Evolutionary conservation across 2,113 vertebrate species (phyloP).

Genomic region (Lota lota): DNA sequence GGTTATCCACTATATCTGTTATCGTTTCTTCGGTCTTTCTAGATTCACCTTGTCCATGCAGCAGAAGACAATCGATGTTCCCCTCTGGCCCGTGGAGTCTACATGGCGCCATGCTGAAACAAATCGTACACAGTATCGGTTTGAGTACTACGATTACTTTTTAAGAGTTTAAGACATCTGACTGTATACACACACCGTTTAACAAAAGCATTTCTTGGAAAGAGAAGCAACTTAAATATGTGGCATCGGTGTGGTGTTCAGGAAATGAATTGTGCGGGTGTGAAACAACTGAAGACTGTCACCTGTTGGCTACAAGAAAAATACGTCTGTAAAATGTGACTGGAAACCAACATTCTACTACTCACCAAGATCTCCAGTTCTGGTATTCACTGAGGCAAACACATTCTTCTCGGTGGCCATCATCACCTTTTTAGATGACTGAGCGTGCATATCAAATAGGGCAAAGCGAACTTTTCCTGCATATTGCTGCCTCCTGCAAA

Average conservation of each 20-base stretch:
- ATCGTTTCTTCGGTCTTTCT: too few species aligned
- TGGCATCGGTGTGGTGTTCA: too few species aligned
- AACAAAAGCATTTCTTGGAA: too few species aligned
- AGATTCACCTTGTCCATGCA: constrained; percentile 84
- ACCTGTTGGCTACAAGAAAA: too few species aligned
- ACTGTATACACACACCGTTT: neutral
- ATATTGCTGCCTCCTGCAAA: constrained; percentile 89
- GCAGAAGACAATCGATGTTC: constrained; percentile 81
- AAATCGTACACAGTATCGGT: constrained; percentile 3
- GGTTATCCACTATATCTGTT: neutral
- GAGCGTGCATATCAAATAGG: constrained; percentile 81
- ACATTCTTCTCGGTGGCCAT: constrained; percentile 91
- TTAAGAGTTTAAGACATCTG: neutral
- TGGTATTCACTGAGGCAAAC: constrained; percentile 87
- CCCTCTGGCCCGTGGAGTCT: constrained; percentile 86
- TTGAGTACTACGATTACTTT: neutral
- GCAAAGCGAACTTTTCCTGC: constrained; percentile 91
- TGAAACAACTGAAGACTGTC: too few species aligned
- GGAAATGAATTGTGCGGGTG: too few species aligned
- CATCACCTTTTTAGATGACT: constrained; percentile 90
- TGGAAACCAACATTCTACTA: constrained; percentile 27
- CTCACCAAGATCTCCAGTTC: constrained; percentile 91
- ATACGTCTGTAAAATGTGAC: too few species aligned
- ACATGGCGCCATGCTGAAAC: constrained; percentile 91
- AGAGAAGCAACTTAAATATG: too few species aligned